A percentile compares a stretch with the other conserved stretches of the same genome.
Evolutionary conservation across 1,140 invertebrate species (phyloP).

Genomic region (Apis mellifera): DNA sequence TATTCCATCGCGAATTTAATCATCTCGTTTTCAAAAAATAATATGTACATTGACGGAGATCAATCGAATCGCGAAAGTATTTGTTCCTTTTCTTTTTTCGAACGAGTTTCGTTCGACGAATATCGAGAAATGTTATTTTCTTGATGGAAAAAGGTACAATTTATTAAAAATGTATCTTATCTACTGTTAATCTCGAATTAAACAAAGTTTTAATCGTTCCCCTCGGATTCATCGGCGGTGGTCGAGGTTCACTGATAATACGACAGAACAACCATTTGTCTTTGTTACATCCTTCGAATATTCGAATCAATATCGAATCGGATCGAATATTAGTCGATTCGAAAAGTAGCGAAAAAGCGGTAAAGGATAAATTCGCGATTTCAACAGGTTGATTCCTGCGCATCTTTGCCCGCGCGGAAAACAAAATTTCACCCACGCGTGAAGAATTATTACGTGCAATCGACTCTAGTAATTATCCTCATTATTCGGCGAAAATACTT

Average conservation of each 20-base stretch:
- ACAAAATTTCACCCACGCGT: not conserved
- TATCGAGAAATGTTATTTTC: too few species aligned
- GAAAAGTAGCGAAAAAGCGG: too few species aligned
- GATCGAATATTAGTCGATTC: too few species aligned
- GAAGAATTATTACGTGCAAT: constrained; percentile 31
- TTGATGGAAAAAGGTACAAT: not conserved
- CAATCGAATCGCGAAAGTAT: not conserved
- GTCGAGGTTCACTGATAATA: not conserved
- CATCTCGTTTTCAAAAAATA: not conserved
- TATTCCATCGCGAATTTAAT: not conserved
- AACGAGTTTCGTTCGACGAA: too few species aligned
- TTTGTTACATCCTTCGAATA: too few species aligned
- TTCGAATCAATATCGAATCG: too few species aligned
- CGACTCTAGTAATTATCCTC: not conserved
- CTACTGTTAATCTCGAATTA: too few species aligned
- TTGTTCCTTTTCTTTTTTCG: not conserved
- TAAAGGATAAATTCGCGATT: constrained; percentile 28
- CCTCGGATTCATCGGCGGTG: not conserved
- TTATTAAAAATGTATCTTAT: not conserved
- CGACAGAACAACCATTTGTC: not conserved
- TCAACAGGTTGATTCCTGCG: constrained; percentile 28
- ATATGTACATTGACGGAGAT: not conserved
- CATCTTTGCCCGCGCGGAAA: not conserved
- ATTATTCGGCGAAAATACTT: not conserved
- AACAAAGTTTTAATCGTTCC: too few species aligned